Base-by-base conservation (phyloP, 2,888 invertebrate genomes). In the Leucoptera coffeella region DNA sequence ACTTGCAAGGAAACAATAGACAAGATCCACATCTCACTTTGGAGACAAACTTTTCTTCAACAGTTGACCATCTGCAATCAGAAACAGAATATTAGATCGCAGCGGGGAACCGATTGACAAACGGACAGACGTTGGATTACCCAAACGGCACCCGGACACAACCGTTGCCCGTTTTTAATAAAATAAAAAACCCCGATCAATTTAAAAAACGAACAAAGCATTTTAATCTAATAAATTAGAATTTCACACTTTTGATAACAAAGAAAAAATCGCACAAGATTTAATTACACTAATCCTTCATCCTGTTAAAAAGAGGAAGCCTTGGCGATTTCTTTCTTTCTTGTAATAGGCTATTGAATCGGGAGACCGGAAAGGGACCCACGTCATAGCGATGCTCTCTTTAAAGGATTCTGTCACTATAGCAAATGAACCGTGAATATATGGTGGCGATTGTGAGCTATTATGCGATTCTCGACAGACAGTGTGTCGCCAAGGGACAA, bases 271-370 rank as follows among this genome's bases (percentile, higher is more conserved):
- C 9, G 6, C 17, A 9, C 6, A 17, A 17, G 9, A 7, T 7
- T 17, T 17, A 17, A 17, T 9, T 9, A 17, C 9, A 6, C 6
- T 17, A 7, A 7, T 17, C 6, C 17, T 17, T 17, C 9, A 9
- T 9, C 17, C 9, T 17, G 9, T 17, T 17, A 17, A 17, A 17
- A n/a, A n/a, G n/a, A n/a, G n/a, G n/a, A n/a, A n/a, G n/a, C n/a
- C n/a, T n/a, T n/a, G 37, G 35, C 33, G 38, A 38, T 44, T 39
- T 41, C 40, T 41, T 43, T 52, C 53, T 53, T 52, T 53, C 54
- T 55, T 47, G 62, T 65, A 62, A 67, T 67, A 64, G 64, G 53
- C 39, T 57, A 61, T 59, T 59, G 62, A 44, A 37, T 36, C 27
- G 34, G 31, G 39, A 41, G 43, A 58, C 60, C 62, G 65, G 62